Percentiles rank a stretch among this genome's conserved stretches.
phyloP scores from a whole-genome alignment of 2,888 invertebrate genomes.

The Thecocarcelia acutangulata region DNA sequence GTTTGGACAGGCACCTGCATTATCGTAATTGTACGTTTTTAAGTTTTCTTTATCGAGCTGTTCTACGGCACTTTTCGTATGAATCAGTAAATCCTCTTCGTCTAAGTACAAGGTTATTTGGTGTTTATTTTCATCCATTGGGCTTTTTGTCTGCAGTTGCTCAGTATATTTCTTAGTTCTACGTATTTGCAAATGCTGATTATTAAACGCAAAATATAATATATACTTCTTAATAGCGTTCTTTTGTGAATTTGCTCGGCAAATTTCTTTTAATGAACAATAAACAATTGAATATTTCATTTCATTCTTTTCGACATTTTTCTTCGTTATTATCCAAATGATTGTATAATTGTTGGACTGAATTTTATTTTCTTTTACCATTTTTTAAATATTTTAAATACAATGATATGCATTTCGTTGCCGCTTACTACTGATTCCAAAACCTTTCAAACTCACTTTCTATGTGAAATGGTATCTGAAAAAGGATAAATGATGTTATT shows the following conservation, averaged over 20 bases:
- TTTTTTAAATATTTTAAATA: not conserved
- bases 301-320: constrained; percentile 3
- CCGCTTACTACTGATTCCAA: not conserved
- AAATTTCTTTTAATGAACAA: constrained; percentile 23
- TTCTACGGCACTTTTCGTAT: not conserved
- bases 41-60: constrained; percentile 31
- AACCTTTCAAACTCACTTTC: not conserved
- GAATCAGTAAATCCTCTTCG: not conserved
- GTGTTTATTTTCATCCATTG: constrained; percentile 30
- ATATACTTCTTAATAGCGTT: not conserved
- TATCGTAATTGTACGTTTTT: constrained; percentile 7
- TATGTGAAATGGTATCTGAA: constrained; percentile 15
- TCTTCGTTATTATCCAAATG: constrained; percentile 8
- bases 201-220: not conserved
- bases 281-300: not conserved
- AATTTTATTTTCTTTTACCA: not conserved
- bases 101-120: not conserved
- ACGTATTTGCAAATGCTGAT: not conserved
- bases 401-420: constrained; percentile 15
- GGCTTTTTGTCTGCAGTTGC: not conserved
- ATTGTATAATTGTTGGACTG: not conserved
- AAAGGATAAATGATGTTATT: constrained; percentile 17
- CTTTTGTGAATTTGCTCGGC: constrained; percentile 1
- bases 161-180: not conserved
- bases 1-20: not conserved